phyloP scores from a whole-genome alignment of 1,140 invertebrate species.

The Penaeus indicus region DNA sequence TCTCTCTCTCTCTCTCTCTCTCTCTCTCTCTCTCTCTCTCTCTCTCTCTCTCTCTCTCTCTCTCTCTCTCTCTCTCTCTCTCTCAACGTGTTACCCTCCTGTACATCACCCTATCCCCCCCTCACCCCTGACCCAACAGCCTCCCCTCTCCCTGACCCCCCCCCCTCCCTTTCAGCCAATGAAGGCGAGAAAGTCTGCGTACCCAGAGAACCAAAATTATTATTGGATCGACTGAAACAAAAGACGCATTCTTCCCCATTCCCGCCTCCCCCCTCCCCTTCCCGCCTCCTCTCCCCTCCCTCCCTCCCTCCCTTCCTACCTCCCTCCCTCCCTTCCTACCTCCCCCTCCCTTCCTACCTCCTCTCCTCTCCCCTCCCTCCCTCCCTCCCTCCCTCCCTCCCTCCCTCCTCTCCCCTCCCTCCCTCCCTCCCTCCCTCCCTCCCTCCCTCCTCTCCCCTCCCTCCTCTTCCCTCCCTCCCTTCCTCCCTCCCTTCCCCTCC shows the following conservation, averaged over 20 bases:
- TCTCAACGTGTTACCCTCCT: background rate
- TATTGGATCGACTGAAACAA: too few species aligned
- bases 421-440: conserved; percentile 1
- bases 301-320: too few species aligned
- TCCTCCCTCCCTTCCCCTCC: too few species aligned
- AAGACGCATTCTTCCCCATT: background rate
- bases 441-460: background rate
- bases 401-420: conserved; percentile 28
- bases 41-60: background rate
- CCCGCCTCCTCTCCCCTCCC: background rate
- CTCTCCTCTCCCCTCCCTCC: background rate
- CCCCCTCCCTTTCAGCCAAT: too few species aligned
- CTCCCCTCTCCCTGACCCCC: background rate
- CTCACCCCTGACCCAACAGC: background rate
- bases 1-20: background rate
- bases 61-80: background rate
- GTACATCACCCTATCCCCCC: background rate
- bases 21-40: background rate
- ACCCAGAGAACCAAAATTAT: too few species aligned
- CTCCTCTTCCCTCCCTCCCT: background rate
- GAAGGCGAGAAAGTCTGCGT: too few species aligned
- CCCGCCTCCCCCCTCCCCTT: background rate
- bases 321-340: background rate
- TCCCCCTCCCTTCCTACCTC: background rate
- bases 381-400: conserved; percentile 27